Conservation (phyloP, 2,888 invertebrate species). For the Drosophila lacicola region DNA sequence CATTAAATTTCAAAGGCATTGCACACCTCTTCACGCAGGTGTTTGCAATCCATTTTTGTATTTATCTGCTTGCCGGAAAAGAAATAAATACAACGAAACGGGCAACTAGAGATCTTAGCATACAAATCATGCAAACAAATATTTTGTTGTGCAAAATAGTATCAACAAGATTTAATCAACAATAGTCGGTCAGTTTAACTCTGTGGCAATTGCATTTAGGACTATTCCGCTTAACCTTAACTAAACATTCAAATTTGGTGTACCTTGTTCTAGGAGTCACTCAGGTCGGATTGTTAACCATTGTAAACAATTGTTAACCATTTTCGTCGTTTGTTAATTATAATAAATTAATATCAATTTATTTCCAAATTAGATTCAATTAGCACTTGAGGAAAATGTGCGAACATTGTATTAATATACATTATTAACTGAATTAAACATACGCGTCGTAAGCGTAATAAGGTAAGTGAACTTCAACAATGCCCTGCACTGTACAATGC, state of each 20-base stretch:
- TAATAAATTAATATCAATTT: too few relatives aligned
- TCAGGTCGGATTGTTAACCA: too few relatives aligned
- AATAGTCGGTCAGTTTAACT: too few relatives aligned
- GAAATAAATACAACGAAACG: constrained; percentile 14
- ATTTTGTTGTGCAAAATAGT: neutral
- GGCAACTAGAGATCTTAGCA: neutral
- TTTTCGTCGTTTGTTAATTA: too few relatives aligned
- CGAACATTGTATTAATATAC: too few relatives aligned
- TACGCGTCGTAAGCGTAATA: constrained; percentile 37
- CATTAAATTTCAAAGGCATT: constrained; percentile 52
- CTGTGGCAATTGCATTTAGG: too few relatives aligned
- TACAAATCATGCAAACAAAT: constrained; percentile 4
- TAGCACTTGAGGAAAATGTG: too few relatives aligned
- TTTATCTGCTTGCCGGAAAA: constrained; percentile 28
- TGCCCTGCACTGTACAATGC: neutral
- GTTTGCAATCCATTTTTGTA: constrained; percentile 36
- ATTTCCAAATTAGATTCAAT: too few relatives aligned
- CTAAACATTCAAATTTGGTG: too few relatives aligned
- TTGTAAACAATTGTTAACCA: too few relatives aligned
- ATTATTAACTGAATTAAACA: neutral
- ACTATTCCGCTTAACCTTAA: too few relatives aligned
- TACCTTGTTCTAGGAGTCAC: too few relatives aligned
- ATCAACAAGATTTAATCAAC: neutral
- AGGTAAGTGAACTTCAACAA: constrained; percentile 8
- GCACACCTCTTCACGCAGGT: constrained; percentile 35